phyloP scores from a whole-genome alignment of 1,140 invertebrate genomes.

The Bombus turneri region DNA sequence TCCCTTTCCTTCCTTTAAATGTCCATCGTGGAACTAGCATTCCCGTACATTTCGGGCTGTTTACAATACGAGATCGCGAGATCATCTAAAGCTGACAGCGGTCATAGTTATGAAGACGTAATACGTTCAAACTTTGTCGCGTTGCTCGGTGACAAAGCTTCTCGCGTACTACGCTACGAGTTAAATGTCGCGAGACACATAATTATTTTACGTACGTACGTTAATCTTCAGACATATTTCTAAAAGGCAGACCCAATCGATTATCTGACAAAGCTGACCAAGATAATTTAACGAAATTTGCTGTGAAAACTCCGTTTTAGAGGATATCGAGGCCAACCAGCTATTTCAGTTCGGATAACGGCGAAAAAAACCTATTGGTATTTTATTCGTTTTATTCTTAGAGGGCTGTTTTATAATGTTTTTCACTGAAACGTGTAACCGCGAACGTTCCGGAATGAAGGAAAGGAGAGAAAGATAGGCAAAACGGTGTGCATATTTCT shows the following conservation, averaged over 20 bases:
- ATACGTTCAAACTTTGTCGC: not conserved
- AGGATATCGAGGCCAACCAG: constrained; percentile 6
- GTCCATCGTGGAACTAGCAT: too few species aligned
- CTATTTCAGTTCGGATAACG: not conserved
- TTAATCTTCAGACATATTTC: not conserved
- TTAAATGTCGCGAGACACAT: too few species aligned
- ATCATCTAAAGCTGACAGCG: too few species aligned
- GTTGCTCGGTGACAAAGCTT: too few species aligned
- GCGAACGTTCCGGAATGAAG: not conserved
- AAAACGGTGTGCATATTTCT: constrained; percentile 32
- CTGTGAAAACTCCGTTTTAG: not conserved
- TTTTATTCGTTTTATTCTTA: constrained; percentile 3
- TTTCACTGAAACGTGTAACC: not conserved
- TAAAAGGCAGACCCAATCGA: not conserved
- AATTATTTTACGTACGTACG: too few species aligned
- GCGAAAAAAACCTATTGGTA: not conserved
- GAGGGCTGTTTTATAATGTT: constrained; percentile 9
- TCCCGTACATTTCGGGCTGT: too few species aligned
- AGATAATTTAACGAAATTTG: not conserved
- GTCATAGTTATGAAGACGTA: too few species aligned
- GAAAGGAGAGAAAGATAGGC: constrained; percentile 11
- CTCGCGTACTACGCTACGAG: too few species aligned
- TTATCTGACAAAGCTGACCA: too few species aligned
- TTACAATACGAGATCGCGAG: too few species aligned
- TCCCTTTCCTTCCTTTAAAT: not conserved